These are phyloP conservation scores for Jordanella pulchra DNA, from an alignment of 2,797 vertebrate species.

Conservation along the genomic window DNA sequence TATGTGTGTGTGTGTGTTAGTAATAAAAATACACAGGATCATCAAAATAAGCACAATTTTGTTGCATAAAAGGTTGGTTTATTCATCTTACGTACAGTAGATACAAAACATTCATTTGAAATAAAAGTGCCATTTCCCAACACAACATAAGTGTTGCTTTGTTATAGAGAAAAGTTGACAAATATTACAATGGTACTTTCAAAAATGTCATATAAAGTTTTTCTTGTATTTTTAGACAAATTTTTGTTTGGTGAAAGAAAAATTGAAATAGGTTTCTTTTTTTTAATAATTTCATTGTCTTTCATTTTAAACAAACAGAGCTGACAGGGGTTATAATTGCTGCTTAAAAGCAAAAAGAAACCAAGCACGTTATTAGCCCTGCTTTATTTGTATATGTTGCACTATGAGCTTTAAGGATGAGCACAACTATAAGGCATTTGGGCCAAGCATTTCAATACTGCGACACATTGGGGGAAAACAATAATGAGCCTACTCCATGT, in stretches of 20 bases:
- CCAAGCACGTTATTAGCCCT: conserved; percentile 26
- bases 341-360: conserved; percentile 8
- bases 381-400: conserved; percentile 23
- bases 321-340: background rate
- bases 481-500: conserved; percentile 22
- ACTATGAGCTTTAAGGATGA: conserved; percentile 23
- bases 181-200: conserved; percentile 42
- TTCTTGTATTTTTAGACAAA: background rate
- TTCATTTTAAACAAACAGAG: background rate
- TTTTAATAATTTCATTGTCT: background rate
- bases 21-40: background rate
- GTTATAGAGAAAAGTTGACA: conserved; percentile 60
- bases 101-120: conserved; percentile 70
- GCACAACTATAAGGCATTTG: conserved; percentile 64
- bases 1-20: no score
- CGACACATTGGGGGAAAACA: conserved; percentile 18
- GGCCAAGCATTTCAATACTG: conserved; percentile 40
- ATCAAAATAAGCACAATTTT: conserved; percentile 58
- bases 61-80: conserved; percentile 70
- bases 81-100: conserved; percentile 65
- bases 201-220: conserved; percentile 15
- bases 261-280: background rate
- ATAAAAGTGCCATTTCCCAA: conserved; percentile 72
- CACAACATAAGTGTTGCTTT: conserved; percentile 66
- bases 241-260: background rate